Conservation (phyloP, 2,113 vertebrate genomes). For the Lamprotornis superbus region DNA sequence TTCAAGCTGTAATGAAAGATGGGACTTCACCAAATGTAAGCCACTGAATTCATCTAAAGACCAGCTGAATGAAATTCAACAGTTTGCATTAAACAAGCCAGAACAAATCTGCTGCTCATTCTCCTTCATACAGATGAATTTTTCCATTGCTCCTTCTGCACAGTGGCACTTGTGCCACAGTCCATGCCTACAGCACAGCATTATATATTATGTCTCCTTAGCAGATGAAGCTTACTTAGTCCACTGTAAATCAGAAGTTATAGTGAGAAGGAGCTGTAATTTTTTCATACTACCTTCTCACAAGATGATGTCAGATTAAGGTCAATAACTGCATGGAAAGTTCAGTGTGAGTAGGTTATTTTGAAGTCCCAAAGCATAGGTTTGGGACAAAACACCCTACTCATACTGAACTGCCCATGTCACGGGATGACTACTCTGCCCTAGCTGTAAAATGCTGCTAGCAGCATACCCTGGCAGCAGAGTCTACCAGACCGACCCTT, state of each 20-base stretch:
- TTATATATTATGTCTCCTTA: not conserved
- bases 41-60: not conserved
- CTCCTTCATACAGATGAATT: not conserved
- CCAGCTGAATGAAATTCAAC: not conserved
- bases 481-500: not conserved
- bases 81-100: not conserved
- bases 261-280: not conserved
- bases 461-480: not conserved
- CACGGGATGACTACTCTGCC: not conserved
- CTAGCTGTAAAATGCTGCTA: not conserved
- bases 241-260: not conserved
- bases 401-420: not conserved
- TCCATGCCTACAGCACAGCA: not conserved
- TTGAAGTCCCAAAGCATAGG: not conserved
- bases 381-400: not conserved
- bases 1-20: slow-evolving; percentile 4
- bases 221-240: not conserved
- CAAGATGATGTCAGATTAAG: not conserved
- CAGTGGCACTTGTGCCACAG: not conserved
- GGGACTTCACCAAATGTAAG: not conserved
- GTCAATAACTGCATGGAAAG: not conserved
- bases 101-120: not conserved
- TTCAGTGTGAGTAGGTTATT: no score
- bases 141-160: not conserved
- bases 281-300: not conserved